A percentile compares a stretch with the other conserved stretches of the same genome.
These are phyloP conservation scores for Phalloptychus januarius DNA, from an alignment of 2,797 vertebrate species.

Conservation along the genomic window DNA sequence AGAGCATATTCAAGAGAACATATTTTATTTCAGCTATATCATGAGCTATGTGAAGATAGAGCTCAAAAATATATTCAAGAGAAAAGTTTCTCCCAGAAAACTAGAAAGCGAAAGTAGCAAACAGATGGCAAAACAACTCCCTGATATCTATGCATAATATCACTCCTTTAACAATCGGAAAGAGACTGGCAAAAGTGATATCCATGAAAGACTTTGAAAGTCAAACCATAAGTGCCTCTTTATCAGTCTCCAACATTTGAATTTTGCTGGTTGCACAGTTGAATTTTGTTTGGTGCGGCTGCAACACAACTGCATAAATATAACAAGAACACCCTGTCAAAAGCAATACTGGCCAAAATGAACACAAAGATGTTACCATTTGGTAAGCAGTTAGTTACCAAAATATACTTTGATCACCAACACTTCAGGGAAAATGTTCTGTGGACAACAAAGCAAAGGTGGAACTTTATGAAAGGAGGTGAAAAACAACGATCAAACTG, in stretches of 20 bases:
- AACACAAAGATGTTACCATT: neutral
- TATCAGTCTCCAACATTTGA: neutral
- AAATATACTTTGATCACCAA: neutral
- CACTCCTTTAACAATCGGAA: neutral
- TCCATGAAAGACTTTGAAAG: neutral
- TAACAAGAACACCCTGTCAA: neutral
- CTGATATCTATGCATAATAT: no score
- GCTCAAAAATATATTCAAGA: neutral
- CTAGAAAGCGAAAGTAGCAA: neutral
- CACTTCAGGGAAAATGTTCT: neutral
- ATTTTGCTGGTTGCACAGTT: neutral
- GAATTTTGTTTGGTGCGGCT: neutral
- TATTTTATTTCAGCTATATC: no score
- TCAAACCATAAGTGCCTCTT: neutral
- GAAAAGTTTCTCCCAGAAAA: no score
- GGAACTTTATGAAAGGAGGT: neutral
- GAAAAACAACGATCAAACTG: neutral
- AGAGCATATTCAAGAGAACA: no score
- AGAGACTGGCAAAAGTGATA: neutral
- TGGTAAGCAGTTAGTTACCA: no score
- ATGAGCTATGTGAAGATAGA: no score
- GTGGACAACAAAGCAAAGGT: neutral
- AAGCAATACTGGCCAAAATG: neutral
- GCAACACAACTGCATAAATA: neutral
- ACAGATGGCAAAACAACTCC: no score